Conservation (phyloP, 2,888 invertebrate genomes). For the Eustalomyia histrio region DNA sequence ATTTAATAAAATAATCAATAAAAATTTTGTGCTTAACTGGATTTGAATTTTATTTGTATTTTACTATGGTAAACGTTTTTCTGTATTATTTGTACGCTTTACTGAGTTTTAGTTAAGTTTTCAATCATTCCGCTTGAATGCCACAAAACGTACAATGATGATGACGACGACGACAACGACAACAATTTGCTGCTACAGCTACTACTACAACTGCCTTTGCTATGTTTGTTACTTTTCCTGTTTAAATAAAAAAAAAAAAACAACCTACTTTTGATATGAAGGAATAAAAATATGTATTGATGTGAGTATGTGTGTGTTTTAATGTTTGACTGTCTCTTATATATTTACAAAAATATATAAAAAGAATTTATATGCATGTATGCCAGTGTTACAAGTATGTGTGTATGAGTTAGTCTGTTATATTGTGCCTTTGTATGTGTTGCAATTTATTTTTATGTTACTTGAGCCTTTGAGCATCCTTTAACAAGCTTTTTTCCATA, state of each 20-base stretch:
- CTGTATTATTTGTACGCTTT: constrained; percentile 42
- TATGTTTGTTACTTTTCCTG: background rate
- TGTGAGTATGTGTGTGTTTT: background rate
- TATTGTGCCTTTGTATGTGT: constrained; percentile 3
- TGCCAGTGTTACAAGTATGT: background rate
- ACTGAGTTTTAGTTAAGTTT: constrained; percentile 60
- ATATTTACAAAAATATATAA: constrained; percentile 10
- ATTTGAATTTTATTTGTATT: constrained; percentile 55
- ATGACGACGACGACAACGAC: background rate
- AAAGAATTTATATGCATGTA: constrained; percentile 18
- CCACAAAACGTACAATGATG: constrained; percentile 17
- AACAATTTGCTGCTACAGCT: background rate
- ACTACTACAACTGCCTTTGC: background rate
- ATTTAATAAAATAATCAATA: constrained; percentile 59
- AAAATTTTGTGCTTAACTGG: constrained; percentile 59
- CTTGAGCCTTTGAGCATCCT: constrained; percentile 58
- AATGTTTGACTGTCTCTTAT: background rate
- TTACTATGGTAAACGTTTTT: constrained; percentile 36
- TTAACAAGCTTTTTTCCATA: constrained; percentile 46
- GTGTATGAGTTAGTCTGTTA: background rate
- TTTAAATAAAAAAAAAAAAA: background rate
- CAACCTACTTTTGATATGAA: constrained; percentile 32
- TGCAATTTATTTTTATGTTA: constrained; percentile 48
- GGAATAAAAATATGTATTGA: constrained; percentile 1
- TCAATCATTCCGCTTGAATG: constrained; percentile 64